Evolutionary conservation across 2,113 vertebrate species (phyloP), one percentile per base, ranked within the genome.

Genomic region (Gasterosteus nipponicus): DNA sequence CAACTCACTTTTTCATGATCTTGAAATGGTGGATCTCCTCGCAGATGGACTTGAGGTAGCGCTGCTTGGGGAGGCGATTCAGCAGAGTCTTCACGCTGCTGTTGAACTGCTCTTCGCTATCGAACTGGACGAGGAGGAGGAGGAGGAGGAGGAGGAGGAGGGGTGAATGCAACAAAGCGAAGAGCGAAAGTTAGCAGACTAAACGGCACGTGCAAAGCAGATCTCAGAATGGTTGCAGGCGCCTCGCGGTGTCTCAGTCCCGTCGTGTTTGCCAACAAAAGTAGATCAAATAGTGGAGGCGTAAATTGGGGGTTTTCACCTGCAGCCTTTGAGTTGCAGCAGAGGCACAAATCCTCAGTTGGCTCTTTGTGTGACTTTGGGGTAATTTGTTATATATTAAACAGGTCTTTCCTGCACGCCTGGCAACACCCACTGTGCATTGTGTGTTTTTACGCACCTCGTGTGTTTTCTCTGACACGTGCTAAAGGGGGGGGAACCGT

Each of bases 1-100:
- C 5, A 0, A 80, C 75, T 76, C 92, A 99, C 98, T 95, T 96
- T 91, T 98, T 98, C 53, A 87, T 92, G 19, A 99, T 94, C 92
- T 98, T 99, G 82, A 96, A 95, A 64, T 90, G 95, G 82, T 97
- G 95, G 78, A 99, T 96, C 94, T 98, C 96, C 29, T 99, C 98
- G 75, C 97, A 98, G 85, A 99, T 94, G 73, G 92, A 92, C 89
- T 98, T 96, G 68, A 99, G 91, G 87, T 99, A 98, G 78, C 96
- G 95, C 83, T 99, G 97, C 91, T 98, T 99, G 22, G 97, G 96
- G 51, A 96, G 93, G 56, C 92, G 96, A 31, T 95, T 97, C 81
- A 98, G 87, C 86, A 99, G 89, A 35, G 96, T 95, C 90, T 96
- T 97, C 88, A 98, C 96, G 33, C 96, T 96, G 87, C 92, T 91